A percentile compares a stretch with the other conserved stretches of the same genome.
Conservation (phyloP, 2,888 invertebrate genomes). For the Folsomia manolachei region DNA sequence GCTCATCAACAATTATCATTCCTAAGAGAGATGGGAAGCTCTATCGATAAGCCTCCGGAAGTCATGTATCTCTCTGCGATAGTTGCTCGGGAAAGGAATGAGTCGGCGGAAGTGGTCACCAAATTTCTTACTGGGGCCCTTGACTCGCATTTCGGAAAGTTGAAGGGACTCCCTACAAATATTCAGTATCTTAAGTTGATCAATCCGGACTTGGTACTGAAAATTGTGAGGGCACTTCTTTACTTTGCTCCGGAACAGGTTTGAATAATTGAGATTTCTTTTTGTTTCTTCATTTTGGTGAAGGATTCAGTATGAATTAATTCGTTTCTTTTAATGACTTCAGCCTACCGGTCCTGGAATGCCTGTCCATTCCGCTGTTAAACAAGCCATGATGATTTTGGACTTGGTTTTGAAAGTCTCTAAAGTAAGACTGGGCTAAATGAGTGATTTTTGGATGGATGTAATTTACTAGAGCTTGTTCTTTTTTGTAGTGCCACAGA, state of each 20-base stretch:
- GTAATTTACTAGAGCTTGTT: too few relatives aligned
- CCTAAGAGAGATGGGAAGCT: constrained; percentile 73
- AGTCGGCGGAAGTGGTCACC: constrained; percentile 40
- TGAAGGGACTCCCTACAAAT: constrained; percentile 67
- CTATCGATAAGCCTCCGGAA: constrained; percentile 64
- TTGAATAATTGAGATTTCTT: too few relatives aligned
- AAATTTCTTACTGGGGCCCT: constrained; percentile 60
- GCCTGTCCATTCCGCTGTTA: constrained; percentile 57
- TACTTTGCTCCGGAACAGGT: constrained; percentile 59
- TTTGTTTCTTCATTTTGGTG: too few relatives aligned
- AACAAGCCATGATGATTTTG: constrained; percentile 65
- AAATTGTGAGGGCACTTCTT: constrained; percentile 73
- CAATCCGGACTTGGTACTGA: constrained; percentile 81
- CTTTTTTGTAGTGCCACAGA: constrained; percentile 77
- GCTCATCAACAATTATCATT: constrained; percentile 83
- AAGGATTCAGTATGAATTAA: constrained; percentile 7
- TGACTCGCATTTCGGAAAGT: constrained; percentile 58
- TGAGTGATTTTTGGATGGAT: too few relatives aligned
- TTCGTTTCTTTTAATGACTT: constrained; percentile 31
- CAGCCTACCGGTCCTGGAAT: constrained; percentile 64
- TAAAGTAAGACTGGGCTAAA: too few relatives aligned
- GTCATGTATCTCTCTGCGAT: constrained; percentile 69
- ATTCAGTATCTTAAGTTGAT: constrained; percentile 69
- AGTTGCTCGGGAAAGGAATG: constrained; percentile 54
- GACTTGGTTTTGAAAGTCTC: constrained; percentile 70